These are phyloP conservation scores for Tortricodes alternella DNA, from an alignment of 2,888 invertebrate genomes.

Conservation along the genomic window DNA sequence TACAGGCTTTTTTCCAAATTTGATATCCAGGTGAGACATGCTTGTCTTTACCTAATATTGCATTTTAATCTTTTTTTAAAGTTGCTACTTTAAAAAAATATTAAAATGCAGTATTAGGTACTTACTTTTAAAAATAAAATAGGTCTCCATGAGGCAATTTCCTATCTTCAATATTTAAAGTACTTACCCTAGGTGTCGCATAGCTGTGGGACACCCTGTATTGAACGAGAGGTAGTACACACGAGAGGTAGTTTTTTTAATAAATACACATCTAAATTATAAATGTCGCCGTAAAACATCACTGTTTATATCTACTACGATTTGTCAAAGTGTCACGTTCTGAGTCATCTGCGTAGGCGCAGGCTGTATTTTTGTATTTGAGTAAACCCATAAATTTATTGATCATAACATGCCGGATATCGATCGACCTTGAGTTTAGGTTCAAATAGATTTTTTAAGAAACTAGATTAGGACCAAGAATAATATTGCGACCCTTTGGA, in stretches of 20 bases:
- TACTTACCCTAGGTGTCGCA: too few relatives aligned
- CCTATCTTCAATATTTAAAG: too few relatives aligned
- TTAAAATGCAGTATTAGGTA: too few relatives aligned
- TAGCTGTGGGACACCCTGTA: too few relatives aligned
- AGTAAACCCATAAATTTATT: slow-evolving; percentile 18
- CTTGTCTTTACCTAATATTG: too few relatives aligned
- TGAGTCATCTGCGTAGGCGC: slow-evolving; percentile 32
- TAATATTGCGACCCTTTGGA: too few relatives aligned
- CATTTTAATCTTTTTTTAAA: too few relatives aligned
- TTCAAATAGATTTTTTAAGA: slow-evolving; percentile 5
- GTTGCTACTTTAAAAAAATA: too few relatives aligned
- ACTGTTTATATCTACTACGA: slow-evolving; percentile 26
- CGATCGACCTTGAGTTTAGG: slow-evolving; percentile 22
- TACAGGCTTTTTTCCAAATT: too few relatives aligned
- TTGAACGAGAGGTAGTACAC: neutral
- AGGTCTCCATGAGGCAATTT: too few relatives aligned
- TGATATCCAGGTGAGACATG: too few relatives aligned
- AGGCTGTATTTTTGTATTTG: slow-evolving; percentile 13
- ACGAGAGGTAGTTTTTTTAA: neutral
- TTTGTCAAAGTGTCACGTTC: slow-evolving; percentile 35
- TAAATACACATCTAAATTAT: neutral
- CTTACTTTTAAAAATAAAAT: too few relatives aligned
- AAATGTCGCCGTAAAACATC: slow-evolving; percentile 15
- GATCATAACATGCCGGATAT: slow-evolving; percentile 17
- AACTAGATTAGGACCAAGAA: slow-evolving; percentile 10